Evolutionary conservation across 2,113 vertebrate genomes (phyloP).

Genomic region (Phyllostomus discolor): DNA sequence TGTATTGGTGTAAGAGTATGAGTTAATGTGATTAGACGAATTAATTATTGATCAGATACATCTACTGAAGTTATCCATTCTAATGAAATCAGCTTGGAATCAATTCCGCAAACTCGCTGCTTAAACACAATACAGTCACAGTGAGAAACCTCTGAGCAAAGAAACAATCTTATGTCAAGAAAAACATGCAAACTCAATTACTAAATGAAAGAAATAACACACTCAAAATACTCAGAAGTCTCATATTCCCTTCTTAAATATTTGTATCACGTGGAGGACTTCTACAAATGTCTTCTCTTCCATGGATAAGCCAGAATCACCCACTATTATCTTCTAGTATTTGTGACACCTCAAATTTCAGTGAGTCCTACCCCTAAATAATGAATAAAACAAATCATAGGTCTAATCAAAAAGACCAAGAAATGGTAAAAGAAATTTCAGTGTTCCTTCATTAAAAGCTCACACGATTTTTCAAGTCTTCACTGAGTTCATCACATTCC

Average conservation of each 20-base stretch:
- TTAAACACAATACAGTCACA: neutral
- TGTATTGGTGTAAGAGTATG: neutral
- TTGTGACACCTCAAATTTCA: neutral
- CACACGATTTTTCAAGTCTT: neutral
- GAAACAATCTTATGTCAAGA: neutral
- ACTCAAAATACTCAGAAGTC: neutral
- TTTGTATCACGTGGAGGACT: neutral
- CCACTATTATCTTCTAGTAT: neutral
- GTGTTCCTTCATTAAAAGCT: neutral
- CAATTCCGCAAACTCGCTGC: constrained; percentile 16
- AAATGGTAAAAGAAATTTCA: neutral
- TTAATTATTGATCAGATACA: neutral
- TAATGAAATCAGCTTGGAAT: neutral
- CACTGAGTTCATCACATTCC: neutral
- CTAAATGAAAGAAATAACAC: constrained; percentile 6
- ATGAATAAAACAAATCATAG: neutral
- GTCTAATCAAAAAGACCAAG: neutral
- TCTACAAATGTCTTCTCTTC: neutral
- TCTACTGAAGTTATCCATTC: neutral
- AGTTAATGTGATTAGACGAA: neutral
- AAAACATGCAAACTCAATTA: neutral
- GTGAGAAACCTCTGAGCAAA: neutral
- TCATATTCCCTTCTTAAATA: neutral
- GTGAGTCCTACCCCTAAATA: neutral
- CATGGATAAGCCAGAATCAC: neutral